These are phyloP conservation scores for Stomorhina lunata DNA, from an alignment of 2,888 invertebrate species.

Conservation along the genomic window DNA sequence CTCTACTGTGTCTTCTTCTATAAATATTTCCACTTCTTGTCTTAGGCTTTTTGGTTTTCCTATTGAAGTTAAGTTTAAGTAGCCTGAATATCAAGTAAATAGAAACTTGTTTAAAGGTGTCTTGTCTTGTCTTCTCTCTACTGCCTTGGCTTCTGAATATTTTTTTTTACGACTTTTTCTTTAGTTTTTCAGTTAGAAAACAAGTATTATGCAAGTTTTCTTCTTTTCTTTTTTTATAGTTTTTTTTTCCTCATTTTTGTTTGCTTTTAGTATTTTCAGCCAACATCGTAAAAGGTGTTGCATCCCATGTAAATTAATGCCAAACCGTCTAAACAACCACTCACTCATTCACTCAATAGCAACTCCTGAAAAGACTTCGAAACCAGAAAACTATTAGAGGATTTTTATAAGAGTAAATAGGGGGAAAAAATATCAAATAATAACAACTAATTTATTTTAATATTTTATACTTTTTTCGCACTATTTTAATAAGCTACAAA, in stretches of 20 bases:
- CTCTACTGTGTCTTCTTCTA: too few species aligned
- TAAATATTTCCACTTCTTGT: too few species aligned
- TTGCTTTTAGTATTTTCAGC: slow-evolving; percentile 22
- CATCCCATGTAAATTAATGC: slow-evolving; percentile 54
- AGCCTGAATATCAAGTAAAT: slow-evolving; percentile 39
- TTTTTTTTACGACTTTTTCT: not conserved
- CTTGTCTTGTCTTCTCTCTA: slow-evolving; percentile 15
- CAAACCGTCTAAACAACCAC: slow-evolving; percentile 38
- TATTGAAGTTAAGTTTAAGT: slow-evolving; percentile 19
- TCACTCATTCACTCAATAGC: not conserved
- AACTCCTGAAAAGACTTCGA: not conserved
- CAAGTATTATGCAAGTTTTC: slow-evolving; percentile 50
- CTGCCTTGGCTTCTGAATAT: not conserved
- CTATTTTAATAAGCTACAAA: not conserved
- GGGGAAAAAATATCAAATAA: not conserved
- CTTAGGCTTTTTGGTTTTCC: too few species aligned
- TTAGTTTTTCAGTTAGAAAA: slow-evolving; percentile 26
- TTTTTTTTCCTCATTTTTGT: not conserved
- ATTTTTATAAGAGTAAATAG: not conserved
- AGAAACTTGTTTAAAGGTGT: slow-evolving; percentile 51
- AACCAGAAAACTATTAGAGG: not conserved
- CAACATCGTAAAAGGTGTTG: slow-evolving; percentile 47
- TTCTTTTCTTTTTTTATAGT: too few species aligned
- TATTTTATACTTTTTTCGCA: not conserved
- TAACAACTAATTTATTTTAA: slow-evolving; percentile 15